A percentile compares a stretch with the other conserved stretches of the same genome.
Conservation (phyloP, 2,888 invertebrate genomes). For the Aproaerema taeniolella region DNA sequence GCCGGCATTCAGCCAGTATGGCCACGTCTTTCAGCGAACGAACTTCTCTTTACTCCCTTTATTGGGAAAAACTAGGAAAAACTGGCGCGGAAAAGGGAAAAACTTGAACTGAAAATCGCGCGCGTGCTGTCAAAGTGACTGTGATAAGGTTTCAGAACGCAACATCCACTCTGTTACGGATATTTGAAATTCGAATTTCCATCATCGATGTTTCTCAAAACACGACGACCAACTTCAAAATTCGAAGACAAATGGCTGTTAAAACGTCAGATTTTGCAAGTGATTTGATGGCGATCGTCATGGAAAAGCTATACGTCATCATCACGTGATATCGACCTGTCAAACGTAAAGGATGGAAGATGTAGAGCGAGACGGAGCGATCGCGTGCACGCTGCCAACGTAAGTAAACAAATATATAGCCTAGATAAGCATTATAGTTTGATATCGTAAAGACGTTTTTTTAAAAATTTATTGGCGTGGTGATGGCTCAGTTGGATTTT, state of each 20-base stretch:
- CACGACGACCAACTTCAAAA: no score
- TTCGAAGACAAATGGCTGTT: conserved; percentile 1
- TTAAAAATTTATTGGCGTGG: not conserved
- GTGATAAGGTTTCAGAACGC: conserved; percentile 15
- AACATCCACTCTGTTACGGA: not conserved
- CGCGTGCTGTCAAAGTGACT: not conserved
- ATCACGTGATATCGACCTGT: conserved; percentile 37
- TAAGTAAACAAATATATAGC: conserved; percentile 32
- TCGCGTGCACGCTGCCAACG: conserved; percentile 36
- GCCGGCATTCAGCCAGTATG: conserved; percentile 63
- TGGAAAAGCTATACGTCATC: conserved; percentile 4
- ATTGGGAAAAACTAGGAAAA: conserved; percentile 1
- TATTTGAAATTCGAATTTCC: not conserved
- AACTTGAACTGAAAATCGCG: conserved; percentile 5
- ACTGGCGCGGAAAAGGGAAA: no score
- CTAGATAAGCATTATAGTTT: not conserved
- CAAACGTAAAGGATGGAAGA: conserved; percentile 54
- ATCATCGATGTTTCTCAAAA: no score
- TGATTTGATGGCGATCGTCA: not conserved
- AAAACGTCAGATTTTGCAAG: not conserved
- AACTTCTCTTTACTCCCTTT: conserved; percentile 42
- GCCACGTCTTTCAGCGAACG: conserved; percentile 72
- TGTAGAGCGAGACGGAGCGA: conserved; percentile 32
- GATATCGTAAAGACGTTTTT: not conserved
- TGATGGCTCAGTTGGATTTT: no score